Evolutionary conservation across 2,797 vertebrate species (phyloP).

Genomic region (Premnoplex brunnescens): DNA sequence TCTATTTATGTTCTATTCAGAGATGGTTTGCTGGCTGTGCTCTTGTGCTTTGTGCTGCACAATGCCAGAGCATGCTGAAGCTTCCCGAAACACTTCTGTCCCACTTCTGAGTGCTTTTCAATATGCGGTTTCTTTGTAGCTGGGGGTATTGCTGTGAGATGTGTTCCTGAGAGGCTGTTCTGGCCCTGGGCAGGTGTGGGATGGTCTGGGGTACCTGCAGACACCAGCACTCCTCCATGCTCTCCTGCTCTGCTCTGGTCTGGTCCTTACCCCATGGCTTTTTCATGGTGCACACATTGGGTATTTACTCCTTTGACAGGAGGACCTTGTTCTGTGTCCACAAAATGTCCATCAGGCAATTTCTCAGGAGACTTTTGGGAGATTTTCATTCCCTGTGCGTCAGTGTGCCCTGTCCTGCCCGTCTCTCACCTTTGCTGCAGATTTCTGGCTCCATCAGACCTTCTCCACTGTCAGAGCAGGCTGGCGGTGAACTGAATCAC

Average conservation of each 20-base stretch:
- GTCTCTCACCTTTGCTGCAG: rapidly evolving
- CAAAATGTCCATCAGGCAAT: not conserved
- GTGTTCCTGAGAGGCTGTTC: not conserved
- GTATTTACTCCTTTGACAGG: not conserved
- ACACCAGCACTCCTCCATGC: not conserved
- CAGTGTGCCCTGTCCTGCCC: not conserved
- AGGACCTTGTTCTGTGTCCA: not conserved
- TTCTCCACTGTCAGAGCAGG: not conserved
- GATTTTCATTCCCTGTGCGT: not conserved
- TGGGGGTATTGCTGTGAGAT: not conserved
- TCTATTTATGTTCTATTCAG: constrained; percentile 67
- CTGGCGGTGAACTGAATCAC: not conserved
- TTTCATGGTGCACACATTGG: rapidly evolving
- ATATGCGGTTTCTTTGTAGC: not conserved
- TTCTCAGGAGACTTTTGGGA: not conserved
- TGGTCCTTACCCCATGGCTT: not conserved
- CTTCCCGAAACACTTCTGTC: constrained; percentile 50
- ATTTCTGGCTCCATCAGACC: not conserved
- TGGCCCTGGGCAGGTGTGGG: not conserved
- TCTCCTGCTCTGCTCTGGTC: not conserved
- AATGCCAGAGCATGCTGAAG: constrained; percentile 42
- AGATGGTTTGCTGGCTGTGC: constrained; percentile 40
- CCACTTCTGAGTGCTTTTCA: constrained; percentile 29
- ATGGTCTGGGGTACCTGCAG: not conserved
- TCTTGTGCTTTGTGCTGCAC: constrained; percentile 35